phyloP scores from a whole-genome alignment of 2,888 invertebrate genomes.

The Drosophila phalerata region DNA sequence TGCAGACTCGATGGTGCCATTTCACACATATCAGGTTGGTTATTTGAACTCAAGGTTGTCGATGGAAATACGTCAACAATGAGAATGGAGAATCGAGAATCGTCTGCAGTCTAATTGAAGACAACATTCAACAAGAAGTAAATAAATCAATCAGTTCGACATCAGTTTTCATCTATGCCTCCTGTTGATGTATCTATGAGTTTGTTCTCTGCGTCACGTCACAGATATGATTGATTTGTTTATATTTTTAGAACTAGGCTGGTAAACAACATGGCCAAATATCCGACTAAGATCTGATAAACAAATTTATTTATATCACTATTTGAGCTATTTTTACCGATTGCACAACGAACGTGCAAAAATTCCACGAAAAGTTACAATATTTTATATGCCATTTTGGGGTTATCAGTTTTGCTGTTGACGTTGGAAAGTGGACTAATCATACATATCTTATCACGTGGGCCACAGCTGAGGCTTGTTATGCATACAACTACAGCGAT shows the following conservation, averaged over 20 bases:
- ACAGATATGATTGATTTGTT: constrained; percentile 65
- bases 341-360: constrained; percentile 33
- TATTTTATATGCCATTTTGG: constrained; percentile 1
- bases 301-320: constrained; percentile 39
- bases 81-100: too few species aligned
- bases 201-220: constrained; percentile 9
- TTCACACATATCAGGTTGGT: constrained; percentile 12
- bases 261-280: constrained; percentile 29
- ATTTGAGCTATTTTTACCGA: constrained; percentile 47
- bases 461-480: constrained; percentile 24
- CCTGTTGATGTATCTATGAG: constrained; percentile 21
- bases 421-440: constrained; percentile 4
- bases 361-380: constrained; percentile 40
- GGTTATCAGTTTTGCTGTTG: constrained; percentile 2
- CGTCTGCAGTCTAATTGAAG: constrained; percentile 4
- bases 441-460: constrained; percentile 55
- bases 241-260: constrained; percentile 41
- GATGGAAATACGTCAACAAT: constrained; percentile 31
- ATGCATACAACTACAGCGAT: constrained; percentile 18
- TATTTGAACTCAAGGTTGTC: constrained; percentile 26
- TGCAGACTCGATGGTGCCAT: constrained; percentile 43
- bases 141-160: constrained; percentile 70
- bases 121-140: constrained; percentile 35
- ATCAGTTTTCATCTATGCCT: constrained; percentile 20
- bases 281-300: constrained; percentile 31